Conservation (phyloP, 2,797 vertebrate species). For the Myotis findleyi region DNA sequence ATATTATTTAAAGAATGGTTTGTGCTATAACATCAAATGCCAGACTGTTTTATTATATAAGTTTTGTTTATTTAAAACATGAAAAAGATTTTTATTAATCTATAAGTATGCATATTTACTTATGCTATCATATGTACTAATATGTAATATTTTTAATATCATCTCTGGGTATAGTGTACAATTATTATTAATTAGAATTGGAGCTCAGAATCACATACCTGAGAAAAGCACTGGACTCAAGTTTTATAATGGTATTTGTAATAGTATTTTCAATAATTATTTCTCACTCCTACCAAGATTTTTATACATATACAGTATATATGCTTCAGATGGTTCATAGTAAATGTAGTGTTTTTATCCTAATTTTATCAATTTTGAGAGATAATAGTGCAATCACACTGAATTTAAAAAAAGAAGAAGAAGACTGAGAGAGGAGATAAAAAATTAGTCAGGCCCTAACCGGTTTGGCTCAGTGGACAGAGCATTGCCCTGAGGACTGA, state of each 20-base stretch:
- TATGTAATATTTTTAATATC: background rate
- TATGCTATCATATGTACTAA: background rate
- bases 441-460: too few relatives aligned
- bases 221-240: background rate
- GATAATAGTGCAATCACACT: background rate
- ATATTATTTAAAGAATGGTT: background rate
- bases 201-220: background rate
- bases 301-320: background rate
- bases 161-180: background rate
- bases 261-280: background rate
- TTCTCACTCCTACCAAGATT: background rate
- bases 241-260: background rate
- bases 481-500: too few relatives aligned
- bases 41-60: background rate
- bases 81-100: background rate
- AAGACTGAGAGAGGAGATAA: background rate
- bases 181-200: background rate
- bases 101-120: background rate
- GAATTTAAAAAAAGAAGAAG: background rate
- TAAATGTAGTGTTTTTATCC: conserved; percentile 6
- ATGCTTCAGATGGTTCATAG: background rate
- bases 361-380: background rate
- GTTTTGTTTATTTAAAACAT: background rate
- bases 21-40: background rate
- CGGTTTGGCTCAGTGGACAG: too few relatives aligned